phyloP scores from a whole-genome alignment of 1,140 invertebrate genomes.

The Zelostemma sp. region DNA sequence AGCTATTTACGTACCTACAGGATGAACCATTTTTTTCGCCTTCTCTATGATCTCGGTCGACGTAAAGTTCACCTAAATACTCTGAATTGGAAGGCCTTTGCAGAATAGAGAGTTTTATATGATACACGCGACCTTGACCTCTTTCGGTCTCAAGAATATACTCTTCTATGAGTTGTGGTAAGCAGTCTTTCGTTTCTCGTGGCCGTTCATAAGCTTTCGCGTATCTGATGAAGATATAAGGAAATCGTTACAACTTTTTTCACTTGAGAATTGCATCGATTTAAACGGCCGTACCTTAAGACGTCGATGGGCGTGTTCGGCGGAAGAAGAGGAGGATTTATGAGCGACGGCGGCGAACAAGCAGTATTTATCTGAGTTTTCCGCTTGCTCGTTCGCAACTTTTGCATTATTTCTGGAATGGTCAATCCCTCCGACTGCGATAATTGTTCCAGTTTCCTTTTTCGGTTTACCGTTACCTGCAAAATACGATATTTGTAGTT shows the following conservation, averaged over 20 bases:
- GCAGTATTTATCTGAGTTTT: conserved; percentile 54
- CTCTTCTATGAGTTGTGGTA: conserved; percentile 87
- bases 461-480: conserved; percentile 83
- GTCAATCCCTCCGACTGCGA: conserved; percentile 83
- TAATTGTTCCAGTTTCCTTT: conserved; percentile 87
- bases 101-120: conserved; percentile 87
- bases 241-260: conserved; percentile 8
- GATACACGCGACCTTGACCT: conserved; percentile 78
- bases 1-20: conserved; percentile 74
- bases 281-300: conserved; percentile 53
- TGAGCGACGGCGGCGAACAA: conserved; percentile 63
- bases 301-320: conserved; percentile 65
- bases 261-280: conserved; percentile 1
- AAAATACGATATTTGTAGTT: too few species aligned
- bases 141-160: conserved; percentile 88
- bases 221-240: conserved; percentile 66
- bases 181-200: conserved; percentile 80
- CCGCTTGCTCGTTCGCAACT: conserved; percentile 56
- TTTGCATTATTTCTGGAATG: conserved; percentile 77
- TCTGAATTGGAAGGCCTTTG: conserved; percentile 89
- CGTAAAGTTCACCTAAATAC: conserved; percentile 90
- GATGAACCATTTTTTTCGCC: conserved; percentile 86
- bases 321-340: conserved; percentile 61
- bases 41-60: conserved; percentile 86
- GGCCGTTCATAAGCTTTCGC: conserved; percentile 77